Base-by-base conservation (phyloP, 2,888 invertebrate genomes). In the Lasioglossum oenotherae region DNA sequence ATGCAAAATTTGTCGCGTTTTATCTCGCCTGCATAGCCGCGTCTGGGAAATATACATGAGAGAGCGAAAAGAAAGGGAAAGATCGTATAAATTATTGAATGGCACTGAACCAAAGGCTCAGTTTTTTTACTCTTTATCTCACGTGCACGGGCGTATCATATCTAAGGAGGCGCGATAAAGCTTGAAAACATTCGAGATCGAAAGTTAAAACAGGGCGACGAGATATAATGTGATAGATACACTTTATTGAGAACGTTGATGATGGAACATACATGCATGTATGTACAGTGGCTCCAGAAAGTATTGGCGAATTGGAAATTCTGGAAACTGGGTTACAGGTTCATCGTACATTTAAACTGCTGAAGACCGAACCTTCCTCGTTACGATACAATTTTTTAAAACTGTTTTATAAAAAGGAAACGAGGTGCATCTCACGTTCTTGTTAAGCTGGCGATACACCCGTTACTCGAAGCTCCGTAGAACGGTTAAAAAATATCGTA, bases 31-130 rank as follows among this genome's bases (percentile, higher is more conserved):
- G 27, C 27, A n/a, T 14, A 27, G 60, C 12, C 27, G 4, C 12
- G 27, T 60, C 60, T 60, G 4, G 14, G 60, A 27, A 60, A 60
- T 60, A 60, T 60, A 4, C 60, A 60, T 6, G 27, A 60, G 14
- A 14, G 60, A n/a, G 60, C 12, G 5, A 53, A 10, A 60, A 60
- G 60, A 16, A 60, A 31, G 60, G 16, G 27, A 60, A 60, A 14
- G 60, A 60, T 60, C 14, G 60, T 60, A 60, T 31, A 60, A 60
- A 60, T 60, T 60, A 60, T 60, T 27, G 60, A 60, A 60, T 27
- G 60, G 1, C 60, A 14, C 27, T 60, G 60, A 60, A 31, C 60
- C 27, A 27, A 27, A 60, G 27, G 14, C 60, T 60, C 27, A 10
- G 23, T n/a, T 53, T 19, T 46, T 60, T 27, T 16, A 16, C 60